Conservation (phyloP, 2,888 invertebrate genomes). For the Metopia argyrocephala region DNA sequence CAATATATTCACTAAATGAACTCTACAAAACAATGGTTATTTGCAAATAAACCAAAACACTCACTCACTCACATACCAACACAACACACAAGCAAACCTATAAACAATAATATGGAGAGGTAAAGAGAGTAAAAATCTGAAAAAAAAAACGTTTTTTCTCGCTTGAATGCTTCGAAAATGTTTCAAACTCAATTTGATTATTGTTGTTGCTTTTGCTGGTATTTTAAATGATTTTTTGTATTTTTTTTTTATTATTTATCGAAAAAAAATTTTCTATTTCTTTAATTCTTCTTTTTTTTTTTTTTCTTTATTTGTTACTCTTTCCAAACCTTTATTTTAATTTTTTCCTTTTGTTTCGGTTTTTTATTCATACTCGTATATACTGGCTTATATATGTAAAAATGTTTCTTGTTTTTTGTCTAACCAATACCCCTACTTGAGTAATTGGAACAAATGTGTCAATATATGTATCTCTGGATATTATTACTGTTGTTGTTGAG, state of each 20-base stretch:
- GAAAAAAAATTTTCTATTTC: background rate
- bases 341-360: background rate
- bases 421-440: slow-evolving; percentile 54
- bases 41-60: slow-evolving; percentile 56
- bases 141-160: slow-evolving; percentile 46
- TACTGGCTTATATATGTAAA: slow-evolving; percentile 16
- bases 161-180: slow-evolving; percentile 55
- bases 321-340: slow-evolving; percentile 5
- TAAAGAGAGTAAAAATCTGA: background rate
- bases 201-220: slow-evolving; percentile 36
- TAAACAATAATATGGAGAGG: background rate
- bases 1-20: slow-evolving; percentile 52
- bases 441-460: slow-evolving; percentile 62
- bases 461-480: slow-evolving; percentile 29
- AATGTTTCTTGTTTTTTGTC: slow-evolving; percentile 46
- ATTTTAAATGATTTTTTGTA: slow-evolving; percentile 56
- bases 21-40: slow-evolving; percentile 55
- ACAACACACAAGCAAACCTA: background rate
- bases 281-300: background rate
- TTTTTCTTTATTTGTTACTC: slow-evolving; percentile 19
- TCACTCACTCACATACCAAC: background rate
- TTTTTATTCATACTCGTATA: slow-evolving; percentile 5
- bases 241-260: slow-evolving; percentile 36
- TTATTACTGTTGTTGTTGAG: slow-evolving; percentile 20
- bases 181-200: slow-evolving; percentile 60